A percentile compares a stretch with the other conserved stretches of the same genome.
phyloP scores from a whole-genome alignment of 2,113 vertebrate genomes.

The Nerophis ophidion region DNA sequence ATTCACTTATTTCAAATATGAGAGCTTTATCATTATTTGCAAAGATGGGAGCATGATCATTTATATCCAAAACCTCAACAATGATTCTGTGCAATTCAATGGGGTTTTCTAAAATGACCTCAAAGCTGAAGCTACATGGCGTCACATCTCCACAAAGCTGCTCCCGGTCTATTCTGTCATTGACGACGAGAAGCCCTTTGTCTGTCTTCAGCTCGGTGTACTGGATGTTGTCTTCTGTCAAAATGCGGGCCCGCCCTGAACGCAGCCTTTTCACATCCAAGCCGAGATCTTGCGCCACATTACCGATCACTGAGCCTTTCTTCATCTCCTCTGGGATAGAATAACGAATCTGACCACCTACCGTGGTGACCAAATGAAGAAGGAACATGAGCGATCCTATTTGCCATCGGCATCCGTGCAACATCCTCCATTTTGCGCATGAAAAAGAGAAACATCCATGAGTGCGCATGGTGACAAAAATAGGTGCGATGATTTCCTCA shows the following conservation, averaged over 20 bases:
- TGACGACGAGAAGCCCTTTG: conserved; percentile 47
- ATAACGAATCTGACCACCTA: conserved; percentile 26
- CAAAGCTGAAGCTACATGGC: conserved; percentile 50
- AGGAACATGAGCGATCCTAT: conserved; percentile 8
- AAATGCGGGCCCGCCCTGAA: conserved; percentile 39
- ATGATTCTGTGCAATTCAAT: conserved; percentile 33
- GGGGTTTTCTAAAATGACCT: conserved; percentile 59
- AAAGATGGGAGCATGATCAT: conserved; percentile 47
- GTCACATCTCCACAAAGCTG: conserved; percentile 41
- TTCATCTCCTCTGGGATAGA: conserved; percentile 54
- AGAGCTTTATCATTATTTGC: conserved; percentile 14
- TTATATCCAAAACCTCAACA: conserved; percentile 53
- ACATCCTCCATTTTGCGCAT: conserved; percentile 14
- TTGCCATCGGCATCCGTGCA: not conserved
- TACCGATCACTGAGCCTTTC: conserved; percentile 45
- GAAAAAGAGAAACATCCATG: not conserved
- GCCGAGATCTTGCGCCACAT: conserved; percentile 47
- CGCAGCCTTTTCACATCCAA: conserved; percentile 35
- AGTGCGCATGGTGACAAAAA: not conserved
- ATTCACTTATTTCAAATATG: conserved; percentile 53
- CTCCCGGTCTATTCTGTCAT: conserved; percentile 52
- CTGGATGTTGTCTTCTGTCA: conserved; percentile 17
- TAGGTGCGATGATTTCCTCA: no score
- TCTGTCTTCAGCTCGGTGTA: conserved; percentile 47
- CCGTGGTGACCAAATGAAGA: not conserved